Evolutionary conservation across 2,797 vertebrate species (phyloP).

Genomic region (Melanogrammus aeglefinus): DNA sequence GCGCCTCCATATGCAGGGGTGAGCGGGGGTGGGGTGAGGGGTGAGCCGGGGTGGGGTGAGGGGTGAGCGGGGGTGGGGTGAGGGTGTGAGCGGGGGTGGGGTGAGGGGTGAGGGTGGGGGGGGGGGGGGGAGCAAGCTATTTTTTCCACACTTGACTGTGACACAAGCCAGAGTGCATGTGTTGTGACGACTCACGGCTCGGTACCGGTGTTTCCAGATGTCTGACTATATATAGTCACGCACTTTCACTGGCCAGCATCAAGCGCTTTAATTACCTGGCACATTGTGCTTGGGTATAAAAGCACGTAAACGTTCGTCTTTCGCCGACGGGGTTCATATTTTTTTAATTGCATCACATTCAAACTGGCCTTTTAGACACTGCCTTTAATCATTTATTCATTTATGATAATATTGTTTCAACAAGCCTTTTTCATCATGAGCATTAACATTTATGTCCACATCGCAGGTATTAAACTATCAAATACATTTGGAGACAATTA

Average conservation of each 20-base stretch:
- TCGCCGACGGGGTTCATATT: neutral
- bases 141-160: constrained; percentile 55
- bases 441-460: neutral
- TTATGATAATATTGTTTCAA: neutral
- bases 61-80: neutral
- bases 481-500: neutral
- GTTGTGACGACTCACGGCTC: constrained; percentile 43
- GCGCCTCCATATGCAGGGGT: constrained; percentile 4
- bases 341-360: neutral
- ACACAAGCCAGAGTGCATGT: constrained; percentile 53
- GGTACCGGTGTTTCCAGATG: constrained; percentile 35
- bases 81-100: neutral
- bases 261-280: neutral
- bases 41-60: neutral
- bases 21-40: neutral
- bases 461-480: neutral
- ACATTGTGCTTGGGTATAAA: neutral
- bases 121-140: constrained; percentile 37
- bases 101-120: neutral
- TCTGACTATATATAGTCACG: constrained; percentile 9
- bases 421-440: neutral
- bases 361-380: neutral
- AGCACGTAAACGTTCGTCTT: neutral
- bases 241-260: neutral
- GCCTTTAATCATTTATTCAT: neutral